Percentiles rank a stretch among this genome's conserved stretches.
Conservation (phyloP, 2,797 vertebrate genomes). For the Enoplosus armatus region DNA sequence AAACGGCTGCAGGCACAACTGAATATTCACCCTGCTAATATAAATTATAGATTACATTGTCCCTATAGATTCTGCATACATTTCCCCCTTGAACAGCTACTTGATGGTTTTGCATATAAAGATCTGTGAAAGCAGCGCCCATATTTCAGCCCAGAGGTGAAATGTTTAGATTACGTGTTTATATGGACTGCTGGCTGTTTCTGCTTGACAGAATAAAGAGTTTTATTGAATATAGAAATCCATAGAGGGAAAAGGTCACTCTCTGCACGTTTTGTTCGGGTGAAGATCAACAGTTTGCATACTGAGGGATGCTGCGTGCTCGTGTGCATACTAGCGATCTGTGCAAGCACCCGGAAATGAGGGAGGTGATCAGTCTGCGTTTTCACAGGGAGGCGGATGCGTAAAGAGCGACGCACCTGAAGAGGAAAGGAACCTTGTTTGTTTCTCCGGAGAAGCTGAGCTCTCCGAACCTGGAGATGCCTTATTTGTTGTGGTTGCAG, state of each 20-base stretch:
- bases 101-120: constrained; percentile 2
- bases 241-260: constrained; percentile 60
- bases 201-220: constrained; percentile 42
- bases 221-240: constrained; percentile 64
- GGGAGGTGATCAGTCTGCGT: constrained; percentile 56
- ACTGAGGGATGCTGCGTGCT: constrained; percentile 16
- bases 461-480: constrained; percentile 5
- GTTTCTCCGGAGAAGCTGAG: constrained; percentile 6
- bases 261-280: constrained; percentile 27
- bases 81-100: constrained; percentile 19
- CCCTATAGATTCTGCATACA: constrained; percentile 23
- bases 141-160: constrained; percentile 32
- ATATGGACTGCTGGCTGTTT: constrained; percentile 21
- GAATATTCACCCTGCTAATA: constrained; percentile 7
- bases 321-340: constrained; percentile 42
- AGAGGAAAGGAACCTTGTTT: constrained; percentile 5
- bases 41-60: constrained; percentile 37
- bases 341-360: constrained; percentile 42
- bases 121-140: neutral
- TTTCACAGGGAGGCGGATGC: constrained; percentile 32
- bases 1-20: neutral
- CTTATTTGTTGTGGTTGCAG: constrained; percentile 38
- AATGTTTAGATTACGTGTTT: constrained; percentile 29
- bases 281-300: constrained; percentile 52
- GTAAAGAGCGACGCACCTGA: constrained; percentile 14